Evolutionary conservation across 2,113 vertebrate genomes (phyloP).

Genomic region (Probosciger aterrimus): DNA sequence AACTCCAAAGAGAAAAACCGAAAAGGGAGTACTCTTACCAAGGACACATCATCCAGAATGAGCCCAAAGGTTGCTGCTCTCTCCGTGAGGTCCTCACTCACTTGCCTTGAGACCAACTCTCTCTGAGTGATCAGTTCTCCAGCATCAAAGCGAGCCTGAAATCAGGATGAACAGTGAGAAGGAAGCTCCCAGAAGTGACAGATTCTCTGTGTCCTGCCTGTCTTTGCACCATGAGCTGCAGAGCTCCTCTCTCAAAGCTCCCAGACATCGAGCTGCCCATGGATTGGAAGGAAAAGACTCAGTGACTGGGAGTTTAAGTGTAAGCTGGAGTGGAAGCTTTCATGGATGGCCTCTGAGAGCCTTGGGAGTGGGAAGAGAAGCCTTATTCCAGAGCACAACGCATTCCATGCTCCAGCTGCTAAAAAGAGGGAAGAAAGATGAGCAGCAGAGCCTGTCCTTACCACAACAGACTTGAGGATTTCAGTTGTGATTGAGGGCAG

Average conservation of each 20-base stretch:
- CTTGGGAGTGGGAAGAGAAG: neutral
- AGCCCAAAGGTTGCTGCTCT: constrained; percentile 92
- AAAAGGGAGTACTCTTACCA: constrained; percentile 75
- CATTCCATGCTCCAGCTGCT: rapidly evolving
- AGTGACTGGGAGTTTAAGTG: neutral
- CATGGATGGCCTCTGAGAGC: neutral
- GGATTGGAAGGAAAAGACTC: no score
- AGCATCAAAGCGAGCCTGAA: constrained; percentile 94
- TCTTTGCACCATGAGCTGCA: neutral
- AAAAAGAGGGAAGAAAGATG: neutral
- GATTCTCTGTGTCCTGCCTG: neutral
- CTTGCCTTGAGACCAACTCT: constrained; percentile 93
- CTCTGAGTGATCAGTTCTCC: constrained; percentile 97
- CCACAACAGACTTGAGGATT: constrained; percentile 86
- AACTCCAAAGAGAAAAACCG: rapidly evolving
- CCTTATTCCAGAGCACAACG: rapidly evolving
- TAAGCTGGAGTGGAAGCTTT: neutral
- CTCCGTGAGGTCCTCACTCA: constrained; percentile 95
- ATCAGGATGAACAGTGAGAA: neutral
- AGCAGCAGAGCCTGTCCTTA: constrained; percentile 5
- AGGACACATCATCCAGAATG: constrained; percentile 93
- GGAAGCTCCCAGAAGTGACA: neutral
- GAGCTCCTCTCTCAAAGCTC: neutral
- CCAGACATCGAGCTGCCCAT: neutral
- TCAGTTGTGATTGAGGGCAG: constrained; percentile 91